Base-by-base conservation (phyloP, 2,797 vertebrate species). In the Danio choprae region DNA sequence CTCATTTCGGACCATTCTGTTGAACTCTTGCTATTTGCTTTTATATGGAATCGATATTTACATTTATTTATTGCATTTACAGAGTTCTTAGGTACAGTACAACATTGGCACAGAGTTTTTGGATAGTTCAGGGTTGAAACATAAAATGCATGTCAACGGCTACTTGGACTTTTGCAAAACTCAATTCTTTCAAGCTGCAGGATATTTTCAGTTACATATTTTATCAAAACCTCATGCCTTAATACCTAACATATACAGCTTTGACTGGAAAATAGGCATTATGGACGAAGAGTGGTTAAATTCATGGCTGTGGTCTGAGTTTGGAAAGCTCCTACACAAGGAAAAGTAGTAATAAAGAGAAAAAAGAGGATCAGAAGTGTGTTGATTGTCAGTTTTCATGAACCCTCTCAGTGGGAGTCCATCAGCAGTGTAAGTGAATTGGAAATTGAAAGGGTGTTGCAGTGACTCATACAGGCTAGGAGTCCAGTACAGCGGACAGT, bases 311-410 rank as follows among this genome's bases (percentile, higher is more conserved):
- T 18, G 74, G 65, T 67, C 22, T 58, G 73, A 81, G 46, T 9
- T 5, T 38, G 4, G 18, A 4, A 59, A 76, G 46, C 44, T 60
- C 40, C 20, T 40, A 55, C 7, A 67, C 22, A 60, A 46, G 29
- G 15, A 65, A 53, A 16, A 12, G 41, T 7, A 46, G 41, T 6
- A 22, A 22, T 9, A 46, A 55, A 50, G 11, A 60, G 62, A 55
- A 68, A 65, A 58, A 67, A 38, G 50, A 68, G 40, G 13, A 41
- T 59, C 71, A 64, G 60, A 43, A 58, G 53, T 29, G 40, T 53
- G 20, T 41, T 85, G 81, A 84, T 64, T 81, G 77, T 84, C 84
- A 88, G 65, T 51, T 82, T 82, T 84, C 81, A 87, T 84, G 68
- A 87, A 79, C 73, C 65, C 60, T 80, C 76, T 77, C 80, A 80